Conservation (phyloP, 2,888 invertebrate species). For the Nemoura dubitans region DNA sequence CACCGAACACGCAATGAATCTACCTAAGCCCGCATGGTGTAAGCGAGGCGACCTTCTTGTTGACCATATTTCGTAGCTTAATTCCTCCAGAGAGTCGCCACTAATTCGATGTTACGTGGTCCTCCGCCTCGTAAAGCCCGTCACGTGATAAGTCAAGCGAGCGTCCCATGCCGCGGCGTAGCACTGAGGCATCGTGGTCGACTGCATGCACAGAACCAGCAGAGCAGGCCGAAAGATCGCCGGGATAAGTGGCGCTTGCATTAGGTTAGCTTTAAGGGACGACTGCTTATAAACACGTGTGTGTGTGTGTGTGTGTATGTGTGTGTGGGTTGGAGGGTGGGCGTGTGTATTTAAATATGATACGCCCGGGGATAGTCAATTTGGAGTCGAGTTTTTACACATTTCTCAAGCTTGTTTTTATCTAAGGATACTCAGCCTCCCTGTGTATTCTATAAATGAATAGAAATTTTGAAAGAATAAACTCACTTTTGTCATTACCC, state of each 20-base stretch:
- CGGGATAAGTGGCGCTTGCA: not conserved
- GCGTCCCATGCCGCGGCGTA: not conserved
- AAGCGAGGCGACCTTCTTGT: constrained; percentile 2
- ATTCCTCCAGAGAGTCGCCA: constrained; percentile 30
- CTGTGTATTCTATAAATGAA: too few species aligned
- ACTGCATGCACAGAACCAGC: not conserved
- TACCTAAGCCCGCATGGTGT: not conserved
- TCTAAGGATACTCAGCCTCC: too few species aligned
- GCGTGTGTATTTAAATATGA: not conserved
- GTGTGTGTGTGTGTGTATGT: not conserved
- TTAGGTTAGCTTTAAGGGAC: not conserved
- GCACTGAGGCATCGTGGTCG: not conserved
- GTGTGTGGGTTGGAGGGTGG: not conserved
- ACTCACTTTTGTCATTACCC: too few species aligned
- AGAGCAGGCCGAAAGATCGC: not conserved
- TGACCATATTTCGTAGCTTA: constrained; percentile 35
- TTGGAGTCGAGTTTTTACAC: not conserved
- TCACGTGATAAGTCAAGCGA: constrained; percentile 31
- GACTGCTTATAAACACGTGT: not conserved
- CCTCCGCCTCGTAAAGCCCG: not conserved
- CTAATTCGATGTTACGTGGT: constrained; percentile 36
- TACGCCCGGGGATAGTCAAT: not conserved
- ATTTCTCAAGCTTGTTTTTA: not conserved
- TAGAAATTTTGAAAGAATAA: too few species aligned
- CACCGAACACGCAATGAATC: too few species aligned